These are phyloP conservation scores for Lepus europaeus DNA, from an alignment of 2,113 vertebrate species.

Conservation along the genomic window DNA sequence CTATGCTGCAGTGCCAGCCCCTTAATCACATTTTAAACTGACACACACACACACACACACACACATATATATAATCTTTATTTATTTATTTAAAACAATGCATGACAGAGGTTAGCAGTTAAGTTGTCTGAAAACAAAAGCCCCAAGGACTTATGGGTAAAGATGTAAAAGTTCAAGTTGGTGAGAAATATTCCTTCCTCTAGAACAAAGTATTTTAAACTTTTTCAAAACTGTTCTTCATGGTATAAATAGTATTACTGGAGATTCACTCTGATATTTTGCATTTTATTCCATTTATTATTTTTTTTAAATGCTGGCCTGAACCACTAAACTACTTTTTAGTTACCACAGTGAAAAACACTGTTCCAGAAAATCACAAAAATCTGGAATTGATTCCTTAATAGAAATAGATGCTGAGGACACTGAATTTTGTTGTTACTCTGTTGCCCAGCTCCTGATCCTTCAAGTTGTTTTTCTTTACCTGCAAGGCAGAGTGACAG, in stretches of 20 bases:
- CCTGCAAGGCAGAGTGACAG: too few relatives aligned
- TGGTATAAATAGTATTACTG: neutral
- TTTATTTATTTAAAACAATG: neutral
- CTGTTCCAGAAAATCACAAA: neutral
- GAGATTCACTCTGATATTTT: neutral
- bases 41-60: neutral
- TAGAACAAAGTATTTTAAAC: neutral
- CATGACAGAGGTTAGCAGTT: neutral
- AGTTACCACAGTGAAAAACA: conserved; percentile 25
- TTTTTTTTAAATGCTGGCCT: neutral
- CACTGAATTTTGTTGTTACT: neutral
- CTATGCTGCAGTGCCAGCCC: too few relatives aligned
- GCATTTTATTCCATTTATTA: neutral
- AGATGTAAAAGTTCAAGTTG: neutral
- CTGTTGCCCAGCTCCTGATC: neutral
- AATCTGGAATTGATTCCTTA: neutral
- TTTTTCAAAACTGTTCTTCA: neutral
- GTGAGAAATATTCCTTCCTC: neutral
- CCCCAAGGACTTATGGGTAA: neutral
- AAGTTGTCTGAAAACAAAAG: neutral
- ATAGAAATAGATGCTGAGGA: neutral
- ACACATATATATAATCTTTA: neutral
- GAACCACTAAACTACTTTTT: neutral
- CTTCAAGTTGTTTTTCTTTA: too few relatives aligned
- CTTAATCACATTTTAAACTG: neutral